phyloP scores from a whole-genome alignment of 2,888 invertebrate species.

The Acrobeloides nanus region DNA sequence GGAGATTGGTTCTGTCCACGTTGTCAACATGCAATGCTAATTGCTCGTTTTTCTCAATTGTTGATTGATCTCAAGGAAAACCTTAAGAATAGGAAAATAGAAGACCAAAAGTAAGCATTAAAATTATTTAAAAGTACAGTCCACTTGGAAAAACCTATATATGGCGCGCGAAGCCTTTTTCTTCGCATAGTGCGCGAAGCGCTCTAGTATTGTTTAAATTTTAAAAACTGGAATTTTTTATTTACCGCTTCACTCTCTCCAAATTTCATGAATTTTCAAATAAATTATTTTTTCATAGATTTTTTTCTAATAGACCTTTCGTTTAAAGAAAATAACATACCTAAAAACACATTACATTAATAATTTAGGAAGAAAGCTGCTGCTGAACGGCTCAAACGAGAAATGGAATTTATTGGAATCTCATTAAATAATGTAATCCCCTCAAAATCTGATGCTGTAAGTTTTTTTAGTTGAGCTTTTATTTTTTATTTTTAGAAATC shows the following conservation, averaged over 20 bases:
- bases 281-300: no score
- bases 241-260: no score
- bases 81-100: conserved; percentile 63
- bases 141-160: no score
- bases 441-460: conserved; percentile 8
- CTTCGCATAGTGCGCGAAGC: no score
- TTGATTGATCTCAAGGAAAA: conserved; percentile 55
- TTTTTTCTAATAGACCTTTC: no score
- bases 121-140: no score
- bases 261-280: no score
- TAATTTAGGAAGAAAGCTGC: conserved; percentile 35
- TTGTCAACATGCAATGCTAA: conserved; percentile 78
- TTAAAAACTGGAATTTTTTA: no score
- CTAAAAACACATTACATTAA: no score
- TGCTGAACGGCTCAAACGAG: conserved; percentile 46
- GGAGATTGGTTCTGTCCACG: conserved; percentile 97
- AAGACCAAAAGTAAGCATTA: conserved; percentile 69
- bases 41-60: conserved; percentile 68
- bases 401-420: conserved; percentile 69
- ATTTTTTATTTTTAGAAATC: conserved; percentile 1
- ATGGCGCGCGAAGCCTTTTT: no score
- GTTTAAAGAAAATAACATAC: no score
- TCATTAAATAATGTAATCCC: conserved; percentile 67
- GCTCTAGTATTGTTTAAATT: no score
- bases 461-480: conserved; percentile 12